Conservation (phyloP, 2,797 vertebrate genomes). For the Falco naumanni region DNA sequence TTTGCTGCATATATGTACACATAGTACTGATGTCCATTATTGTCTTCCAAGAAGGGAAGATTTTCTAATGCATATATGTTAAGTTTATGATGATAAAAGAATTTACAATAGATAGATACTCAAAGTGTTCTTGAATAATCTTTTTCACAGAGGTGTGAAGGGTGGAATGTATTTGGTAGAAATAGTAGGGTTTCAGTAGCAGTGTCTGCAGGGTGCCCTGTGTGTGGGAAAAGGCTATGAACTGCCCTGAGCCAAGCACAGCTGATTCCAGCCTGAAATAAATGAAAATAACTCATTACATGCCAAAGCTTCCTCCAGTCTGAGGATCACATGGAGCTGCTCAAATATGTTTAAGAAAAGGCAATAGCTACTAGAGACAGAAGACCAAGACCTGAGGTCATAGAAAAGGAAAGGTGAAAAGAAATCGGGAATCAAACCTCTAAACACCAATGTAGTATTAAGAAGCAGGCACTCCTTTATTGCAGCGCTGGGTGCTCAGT, state of each 20-base stretch:
- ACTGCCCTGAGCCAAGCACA: not conserved
- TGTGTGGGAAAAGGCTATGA: not conserved
- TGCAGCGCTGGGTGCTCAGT: no score
- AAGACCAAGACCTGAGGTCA: not conserved
- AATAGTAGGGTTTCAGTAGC: not conserved
- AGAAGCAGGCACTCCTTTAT: no score
- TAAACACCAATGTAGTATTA: no score
- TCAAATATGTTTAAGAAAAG: not conserved
- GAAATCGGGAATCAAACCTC: no score
- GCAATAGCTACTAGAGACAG: not conserved
- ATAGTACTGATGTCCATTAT: not conserved
- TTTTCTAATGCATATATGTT: not conserved
- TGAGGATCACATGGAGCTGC: not conserved
- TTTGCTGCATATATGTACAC: not conserved
- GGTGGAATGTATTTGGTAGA: not conserved
- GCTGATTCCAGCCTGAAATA: not conserved
- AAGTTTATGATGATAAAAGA: not conserved
- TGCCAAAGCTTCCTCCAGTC: not conserved
- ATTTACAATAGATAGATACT: not conserved
- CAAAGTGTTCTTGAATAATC: not conserved
- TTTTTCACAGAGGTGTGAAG: not conserved
- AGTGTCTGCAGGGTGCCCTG: not conserved
- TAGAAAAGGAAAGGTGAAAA: not conserved
- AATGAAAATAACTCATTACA: not conserved
- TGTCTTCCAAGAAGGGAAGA: not conserved